phyloP scores from a whole-genome alignment of 2,797 vertebrate species.

The Sebastes kiyomatsui region DNA sequence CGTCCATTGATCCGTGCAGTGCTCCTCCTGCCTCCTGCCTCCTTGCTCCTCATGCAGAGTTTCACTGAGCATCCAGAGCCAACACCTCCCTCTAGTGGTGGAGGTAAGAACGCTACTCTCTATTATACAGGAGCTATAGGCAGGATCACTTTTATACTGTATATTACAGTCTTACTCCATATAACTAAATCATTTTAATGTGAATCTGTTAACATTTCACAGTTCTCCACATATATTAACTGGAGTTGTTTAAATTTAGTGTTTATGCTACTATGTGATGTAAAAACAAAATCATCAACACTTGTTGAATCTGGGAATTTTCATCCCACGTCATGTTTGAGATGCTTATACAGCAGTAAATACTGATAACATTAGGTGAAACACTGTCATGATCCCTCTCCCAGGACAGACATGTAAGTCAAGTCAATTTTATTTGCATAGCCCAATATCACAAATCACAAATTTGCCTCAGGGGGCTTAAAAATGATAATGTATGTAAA shows the following conservation, averaged over 20 bases:
- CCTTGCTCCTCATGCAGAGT: background rate
- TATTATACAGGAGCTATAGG: background rate
- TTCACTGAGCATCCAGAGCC: slow-evolving; percentile 61
- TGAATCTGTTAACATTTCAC: background rate
- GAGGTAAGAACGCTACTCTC: slow-evolving; percentile 2
- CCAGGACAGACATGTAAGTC: no score
- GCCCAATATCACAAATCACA: no score
- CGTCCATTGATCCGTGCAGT: background rate
- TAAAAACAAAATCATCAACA: background rate
- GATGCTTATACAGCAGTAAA: background rate
- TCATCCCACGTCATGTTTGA: background rate
- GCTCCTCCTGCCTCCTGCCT: background rate
- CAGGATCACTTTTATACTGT: background rate
- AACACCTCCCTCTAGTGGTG: slow-evolving; percentile 81
- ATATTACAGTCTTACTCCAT: background rate
- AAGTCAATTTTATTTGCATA: no score
- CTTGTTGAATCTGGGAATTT: background rate
- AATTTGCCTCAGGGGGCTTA: no score
- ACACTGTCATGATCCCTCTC: no score
- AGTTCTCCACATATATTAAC: background rate
- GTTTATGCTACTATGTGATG: background rate
- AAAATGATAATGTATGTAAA: no score
- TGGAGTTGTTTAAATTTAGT: background rate
- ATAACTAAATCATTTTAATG: background rate
- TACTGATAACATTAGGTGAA: background rate